Evolutionary conservation across 2,888 invertebrate species (phyloP), one percentile per base, ranked within the genome.

Genomic region (Notodonta dromedarius): DNA sequence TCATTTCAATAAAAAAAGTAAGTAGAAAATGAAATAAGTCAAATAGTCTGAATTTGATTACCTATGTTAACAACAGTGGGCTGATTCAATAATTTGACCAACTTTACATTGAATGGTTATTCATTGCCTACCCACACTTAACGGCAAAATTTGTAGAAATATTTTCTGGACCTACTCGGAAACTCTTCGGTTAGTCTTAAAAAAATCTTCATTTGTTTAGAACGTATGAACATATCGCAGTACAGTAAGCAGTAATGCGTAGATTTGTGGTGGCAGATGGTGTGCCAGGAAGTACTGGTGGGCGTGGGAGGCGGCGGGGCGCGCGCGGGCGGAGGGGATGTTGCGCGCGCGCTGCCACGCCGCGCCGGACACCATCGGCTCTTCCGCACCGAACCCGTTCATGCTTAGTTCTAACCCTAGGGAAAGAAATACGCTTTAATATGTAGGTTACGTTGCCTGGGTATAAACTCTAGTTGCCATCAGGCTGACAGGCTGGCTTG

Each of bases 301-400:
- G 0, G 91, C 90, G 65, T 90, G 87, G 0, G 92, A 90, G 0
- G 90, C 83, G 0, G 91, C 89, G 0, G 90, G 87, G 2, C 80
- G 83, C 5, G 83, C 80, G 3, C 83, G 82, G 12, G 76, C 72
- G 0, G 85, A 74, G 0, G 83, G 84, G 0, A 79, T 66, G 72
- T 80, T 85, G 62, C 90, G 83, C 5, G 90, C 86, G n/a, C 90
- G 86, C 77, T 91, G 92, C 93, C 93, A 91, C 24, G 92, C 91
- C 5, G 93, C 93, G 0, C 93, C 92, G 0, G 93, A 93, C 16
- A 92, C 93, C 90, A 91, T 88, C 6, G 92, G 92, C 73, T 90
- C 93, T 59, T 93, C 93, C 0, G 90, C 90, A 0, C 86, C 86
- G 57, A 82, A 89, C 0, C 91, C 90, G 61, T 89, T 89, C 86